Percentiles rank a stretch among this genome's conserved stretches.
Conservation (phyloP, 2,888 invertebrate species). For the Plagodis dolabraria region DNA sequence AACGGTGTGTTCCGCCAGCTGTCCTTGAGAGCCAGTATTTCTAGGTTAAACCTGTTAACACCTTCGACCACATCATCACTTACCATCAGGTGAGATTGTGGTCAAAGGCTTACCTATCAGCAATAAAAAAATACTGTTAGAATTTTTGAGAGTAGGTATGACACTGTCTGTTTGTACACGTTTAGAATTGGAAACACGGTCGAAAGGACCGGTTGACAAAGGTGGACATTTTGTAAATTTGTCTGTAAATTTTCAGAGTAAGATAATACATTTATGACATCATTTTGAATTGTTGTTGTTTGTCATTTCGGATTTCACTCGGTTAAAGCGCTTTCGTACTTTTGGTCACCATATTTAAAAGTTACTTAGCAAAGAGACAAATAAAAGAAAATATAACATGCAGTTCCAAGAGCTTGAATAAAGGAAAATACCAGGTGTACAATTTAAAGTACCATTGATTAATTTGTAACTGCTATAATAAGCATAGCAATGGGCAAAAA, state of each 20-base stretch:
- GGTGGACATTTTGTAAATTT: constrained; percentile 29
- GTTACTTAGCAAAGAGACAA: not conserved
- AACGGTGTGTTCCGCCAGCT: too few species aligned
- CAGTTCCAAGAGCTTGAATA: too few species aligned
- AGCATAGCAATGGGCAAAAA: constrained; percentile 9
- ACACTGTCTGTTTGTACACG: constrained; percentile 1
- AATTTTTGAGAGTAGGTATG: not conserved
- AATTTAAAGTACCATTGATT: not conserved
- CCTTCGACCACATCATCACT: too few species aligned
- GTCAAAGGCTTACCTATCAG: too few species aligned
- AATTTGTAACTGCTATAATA: constrained; percentile 6
- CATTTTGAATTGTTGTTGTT: constrained; percentile 29
- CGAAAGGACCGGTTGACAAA: constrained; percentile 30
- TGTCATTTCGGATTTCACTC: constrained; percentile 21
- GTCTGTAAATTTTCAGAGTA: constrained; percentile 24
- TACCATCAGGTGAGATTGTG: too few species aligned
- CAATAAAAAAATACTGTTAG: too few species aligned
- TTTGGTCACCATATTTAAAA: not conserved
- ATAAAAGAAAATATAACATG: not conserved
- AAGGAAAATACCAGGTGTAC: not conserved
- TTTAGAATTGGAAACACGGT: constrained; percentile 2
- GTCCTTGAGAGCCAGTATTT: too few species aligned
- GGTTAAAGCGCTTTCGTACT: constrained; percentile 12
- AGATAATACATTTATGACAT: constrained; percentile 25
- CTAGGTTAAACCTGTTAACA: too few species aligned